phyloP scores from a whole-genome alignment of 2,113 vertebrate genomes.

The Ctenomys sociabilis region DNA sequence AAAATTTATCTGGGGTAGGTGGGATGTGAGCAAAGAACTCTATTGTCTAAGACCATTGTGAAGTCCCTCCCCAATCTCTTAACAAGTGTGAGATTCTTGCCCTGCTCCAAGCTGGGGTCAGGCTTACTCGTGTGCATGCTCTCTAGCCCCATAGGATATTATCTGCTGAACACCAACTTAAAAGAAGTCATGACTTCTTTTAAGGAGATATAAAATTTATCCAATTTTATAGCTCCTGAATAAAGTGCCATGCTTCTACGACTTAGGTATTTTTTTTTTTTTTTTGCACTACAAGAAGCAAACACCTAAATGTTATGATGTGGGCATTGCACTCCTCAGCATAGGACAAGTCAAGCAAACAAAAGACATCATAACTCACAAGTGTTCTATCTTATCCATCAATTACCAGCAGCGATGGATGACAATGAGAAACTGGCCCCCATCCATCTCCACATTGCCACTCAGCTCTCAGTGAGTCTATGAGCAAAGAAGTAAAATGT shows the following conservation, averaged over 20 bases:
- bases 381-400: conserved; percentile 53
- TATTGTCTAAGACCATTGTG: not conserved
- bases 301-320: conserved; percentile 68
- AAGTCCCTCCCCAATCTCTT: not conserved
- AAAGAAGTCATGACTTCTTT: conserved; percentile 59
- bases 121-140: too few species aligned
- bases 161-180: not conserved
- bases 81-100: not conserved
- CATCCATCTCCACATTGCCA: conserved; percentile 60
- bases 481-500: conserved; percentile 63
- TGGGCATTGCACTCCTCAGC: conserved; percentile 49
- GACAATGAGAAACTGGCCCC: conserved; percentile 68
- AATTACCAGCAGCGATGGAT: conserved; percentile 65
- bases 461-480: conserved; percentile 60
- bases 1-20: not conserved
- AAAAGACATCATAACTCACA: conserved; percentile 72
- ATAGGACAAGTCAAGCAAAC: conserved; percentile 62
- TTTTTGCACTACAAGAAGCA: conserved; percentile 1
- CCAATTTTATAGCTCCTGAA: not conserved
- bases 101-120: not conserved
- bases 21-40: not conserved
- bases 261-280: not conserved
- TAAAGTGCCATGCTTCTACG: conserved; percentile 11
- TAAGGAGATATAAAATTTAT: conserved; percentile 28
- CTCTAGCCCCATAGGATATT: not conserved